phyloP scores from a whole-genome alignment of 2,888 invertebrate species.

The Oxycera nigricornis region DNA sequence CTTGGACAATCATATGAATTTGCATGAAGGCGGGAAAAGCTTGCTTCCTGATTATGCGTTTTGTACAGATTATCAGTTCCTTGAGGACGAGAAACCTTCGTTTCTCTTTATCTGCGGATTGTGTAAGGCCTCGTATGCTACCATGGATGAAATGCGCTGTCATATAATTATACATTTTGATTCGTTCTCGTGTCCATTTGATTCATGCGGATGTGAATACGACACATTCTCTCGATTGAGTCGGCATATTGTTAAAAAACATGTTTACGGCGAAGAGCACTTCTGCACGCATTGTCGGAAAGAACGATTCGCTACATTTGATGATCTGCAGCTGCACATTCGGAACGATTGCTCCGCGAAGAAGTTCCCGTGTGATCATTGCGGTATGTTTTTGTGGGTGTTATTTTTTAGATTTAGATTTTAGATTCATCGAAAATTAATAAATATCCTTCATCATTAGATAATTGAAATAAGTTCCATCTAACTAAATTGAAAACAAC shows the following conservation, averaged over 20 bases:
- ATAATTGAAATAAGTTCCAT: too few species aligned
- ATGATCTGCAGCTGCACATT: constrained; percentile 42
- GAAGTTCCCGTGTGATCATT: constrained; percentile 44
- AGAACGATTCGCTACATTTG: constrained; percentile 35
- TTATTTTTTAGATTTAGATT: too few species aligned
- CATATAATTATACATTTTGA: constrained; percentile 43
- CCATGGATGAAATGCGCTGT: constrained; percentile 31
- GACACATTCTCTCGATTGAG: constrained; percentile 40
- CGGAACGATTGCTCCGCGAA: constrained; percentile 39
- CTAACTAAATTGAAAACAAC: too few species aligned
- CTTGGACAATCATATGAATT: constrained; percentile 19
- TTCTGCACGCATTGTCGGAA: constrained; percentile 41
- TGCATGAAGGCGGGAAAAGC: not conserved
- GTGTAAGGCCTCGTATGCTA: constrained; percentile 27
- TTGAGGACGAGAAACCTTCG: constrained; percentile 35
- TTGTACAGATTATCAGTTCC: constrained; percentile 46
- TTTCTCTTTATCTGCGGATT: constrained; percentile 37
- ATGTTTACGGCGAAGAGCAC: constrained; percentile 33
- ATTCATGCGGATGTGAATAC: constrained; percentile 44
- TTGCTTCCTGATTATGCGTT: constrained; percentile 19
- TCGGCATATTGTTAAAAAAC: constrained; percentile 42
- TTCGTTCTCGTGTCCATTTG: constrained; percentile 43
- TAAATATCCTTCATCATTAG: too few species aligned
- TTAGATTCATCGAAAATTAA: too few species aligned
- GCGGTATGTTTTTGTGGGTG: constrained; percentile 39